phyloP scores from a whole-genome alignment of 2,797 vertebrate species.

The Cossypha polioptera region DNA sequence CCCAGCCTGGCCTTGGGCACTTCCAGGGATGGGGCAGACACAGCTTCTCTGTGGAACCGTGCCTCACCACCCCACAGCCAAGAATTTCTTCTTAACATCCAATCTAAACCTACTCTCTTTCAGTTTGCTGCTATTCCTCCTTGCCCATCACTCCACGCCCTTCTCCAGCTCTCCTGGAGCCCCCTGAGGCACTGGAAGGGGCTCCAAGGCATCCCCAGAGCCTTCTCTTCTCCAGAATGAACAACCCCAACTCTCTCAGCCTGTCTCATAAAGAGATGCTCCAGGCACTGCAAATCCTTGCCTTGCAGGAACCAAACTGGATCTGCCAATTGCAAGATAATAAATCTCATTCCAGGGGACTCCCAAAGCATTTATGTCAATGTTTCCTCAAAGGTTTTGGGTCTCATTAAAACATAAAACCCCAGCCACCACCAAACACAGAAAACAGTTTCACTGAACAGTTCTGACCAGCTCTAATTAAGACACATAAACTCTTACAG shows the following conservation, averaged over 20 bases:
- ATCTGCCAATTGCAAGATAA: neutral
- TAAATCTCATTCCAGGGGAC: neutral
- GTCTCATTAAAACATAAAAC: neutral
- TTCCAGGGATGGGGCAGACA: neutral
- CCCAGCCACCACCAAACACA: neutral
- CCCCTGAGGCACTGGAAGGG: neutral
- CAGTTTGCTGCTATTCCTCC: neutral
- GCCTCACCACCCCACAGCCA: accelerated
- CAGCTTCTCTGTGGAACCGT: neutral
- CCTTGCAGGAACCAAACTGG: neutral
- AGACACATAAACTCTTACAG: neutral
- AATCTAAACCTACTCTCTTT: neutral
- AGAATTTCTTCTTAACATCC: neutral
- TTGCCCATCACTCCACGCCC: neutral
- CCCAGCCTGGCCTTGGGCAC: neutral
- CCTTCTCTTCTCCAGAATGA: neutral
- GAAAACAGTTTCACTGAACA: neutral
- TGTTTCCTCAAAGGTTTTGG: neutral
- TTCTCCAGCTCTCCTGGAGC: neutral
- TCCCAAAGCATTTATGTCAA: neutral
- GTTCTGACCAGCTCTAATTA: neutral
- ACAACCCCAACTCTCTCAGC: neutral
- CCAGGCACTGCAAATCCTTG: neutral
- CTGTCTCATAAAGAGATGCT: neutral
- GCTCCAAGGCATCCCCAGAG: neutral